These are phyloP conservation scores for Drosophila dives DNA, from an alignment of 2,888 invertebrate genomes.

Conservation along the genomic window DNA sequence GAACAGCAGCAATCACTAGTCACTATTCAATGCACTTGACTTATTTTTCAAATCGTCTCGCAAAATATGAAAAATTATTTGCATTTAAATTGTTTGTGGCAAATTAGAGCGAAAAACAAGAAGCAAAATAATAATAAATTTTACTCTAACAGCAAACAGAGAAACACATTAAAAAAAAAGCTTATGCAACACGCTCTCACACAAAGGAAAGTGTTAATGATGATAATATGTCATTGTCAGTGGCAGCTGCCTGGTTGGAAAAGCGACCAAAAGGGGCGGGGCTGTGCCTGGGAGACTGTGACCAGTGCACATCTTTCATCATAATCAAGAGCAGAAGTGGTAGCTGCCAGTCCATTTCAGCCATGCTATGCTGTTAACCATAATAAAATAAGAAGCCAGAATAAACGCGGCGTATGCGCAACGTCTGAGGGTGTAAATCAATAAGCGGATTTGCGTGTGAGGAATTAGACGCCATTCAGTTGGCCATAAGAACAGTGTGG, in stretches of 20 bases:
- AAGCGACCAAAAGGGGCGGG: background rate
- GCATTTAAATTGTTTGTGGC: constrained; percentile 61
- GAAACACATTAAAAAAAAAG: constrained; percentile 30
- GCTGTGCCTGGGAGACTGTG: constrained; percentile 20
- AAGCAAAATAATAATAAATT: constrained; percentile 14
- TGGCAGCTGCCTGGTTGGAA: constrained; percentile 51
- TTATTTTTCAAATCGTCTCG: constrained; percentile 47
- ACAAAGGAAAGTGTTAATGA: constrained; percentile 73
- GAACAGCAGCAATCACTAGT: constrained; percentile 21
- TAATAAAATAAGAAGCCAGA: constrained; percentile 20
- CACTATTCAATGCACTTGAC: constrained; percentile 72
- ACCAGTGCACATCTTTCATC: constrained; percentile 60
- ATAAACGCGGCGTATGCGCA: constrained; percentile 59
- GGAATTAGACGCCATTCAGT: constrained; percentile 50
- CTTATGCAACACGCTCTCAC: constrained; percentile 19
- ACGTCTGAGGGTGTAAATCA: constrained; percentile 44
- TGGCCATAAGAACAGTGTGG: constrained; percentile 17
- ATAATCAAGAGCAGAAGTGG: constrained; percentile 48
- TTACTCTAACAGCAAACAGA: background rate
- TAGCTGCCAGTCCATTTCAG: constrained; percentile 1
- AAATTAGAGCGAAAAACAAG: constrained; percentile 33
- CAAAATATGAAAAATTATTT: constrained; percentile 57
- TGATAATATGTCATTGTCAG: constrained; percentile 77
- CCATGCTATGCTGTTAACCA: constrained; percentile 5
- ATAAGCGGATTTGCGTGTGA: constrained; percentile 49